Evolutionary conservation across 2,113 vertebrate species (phyloP), one percentile per base, ranked within the genome.

Genomic region (Pipa parva): DNA sequence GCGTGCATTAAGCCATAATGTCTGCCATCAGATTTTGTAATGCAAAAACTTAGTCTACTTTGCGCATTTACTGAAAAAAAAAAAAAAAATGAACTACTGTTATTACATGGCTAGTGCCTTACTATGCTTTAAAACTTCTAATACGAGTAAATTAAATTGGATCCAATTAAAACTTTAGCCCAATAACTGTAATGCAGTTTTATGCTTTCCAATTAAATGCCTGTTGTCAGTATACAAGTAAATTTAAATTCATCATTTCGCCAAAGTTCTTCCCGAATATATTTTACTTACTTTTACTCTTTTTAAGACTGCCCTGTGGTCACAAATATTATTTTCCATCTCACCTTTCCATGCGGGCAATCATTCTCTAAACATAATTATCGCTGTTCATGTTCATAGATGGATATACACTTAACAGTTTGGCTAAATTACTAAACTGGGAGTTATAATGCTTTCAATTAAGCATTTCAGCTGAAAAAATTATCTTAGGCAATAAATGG

Each of bases 381-480:
- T 42, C 71, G 18, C 45, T 75, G 63, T 78, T 79, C 72, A 72
- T 73, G 67, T 76, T 60, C 72, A 60, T 73, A 72, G 63, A 73
- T 68, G 68, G 63, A 73, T 70, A 42, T 59, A 61, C 66, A 36
- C 79, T 79, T 71, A 79, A 76, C 75, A 74, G 62, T 76, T 81
- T 80, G 80, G 77, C 72, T 76, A 78, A 42, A 83, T 78, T 71
- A 71, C 71, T 75, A 74, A 77, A 77, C 69, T 66, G 72, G 60
- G 74, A 50, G 63, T 64, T 71, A 74, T 70, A 78, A 75, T 73
- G 65, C 77, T 81, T 71, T 73, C 63, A 79, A 83, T 78, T 64
- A 79, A 83, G 75, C 79, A 81, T 82, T 79, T 82, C 66, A 74
- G 71, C 79, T 80, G 63, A 63, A 76, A 66, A 78, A 71, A 69